phyloP scores from a whole-genome alignment of 2,113 vertebrate species.

The Gracilinanus agilis region DNA sequence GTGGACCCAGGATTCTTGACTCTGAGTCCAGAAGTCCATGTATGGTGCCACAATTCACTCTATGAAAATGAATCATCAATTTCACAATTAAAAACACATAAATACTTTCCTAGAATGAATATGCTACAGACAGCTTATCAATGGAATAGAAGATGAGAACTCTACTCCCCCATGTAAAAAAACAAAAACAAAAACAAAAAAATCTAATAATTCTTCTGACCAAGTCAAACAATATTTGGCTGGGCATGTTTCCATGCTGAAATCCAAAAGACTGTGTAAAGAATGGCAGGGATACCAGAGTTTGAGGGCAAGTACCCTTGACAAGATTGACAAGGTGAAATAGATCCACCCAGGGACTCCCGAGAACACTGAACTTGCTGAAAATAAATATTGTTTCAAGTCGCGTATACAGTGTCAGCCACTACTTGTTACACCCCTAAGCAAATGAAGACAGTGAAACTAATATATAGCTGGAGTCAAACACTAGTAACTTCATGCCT shows the following conservation, averaged over 20 bases:
- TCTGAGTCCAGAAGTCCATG: background rate
- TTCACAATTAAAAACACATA: background rate
- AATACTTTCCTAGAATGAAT: slow-evolving; percentile 20
- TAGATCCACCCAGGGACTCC: slow-evolving; percentile 2
- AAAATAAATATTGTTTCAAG: slow-evolving; percentile 9
- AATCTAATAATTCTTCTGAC: background rate
- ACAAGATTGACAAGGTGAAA: slow-evolving; percentile 22
- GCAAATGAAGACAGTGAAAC: slow-evolving; percentile 53
- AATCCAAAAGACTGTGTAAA: slow-evolving; percentile 1
- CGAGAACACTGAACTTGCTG: slow-evolving; percentile 18
- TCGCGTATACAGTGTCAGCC: background rate
- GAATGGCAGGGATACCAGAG: background rate
- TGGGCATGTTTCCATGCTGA: slow-evolving; percentile 24
- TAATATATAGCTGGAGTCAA: slow-evolving; percentile 49
- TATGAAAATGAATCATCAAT: background rate
- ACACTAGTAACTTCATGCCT: slow-evolving; percentile 39
- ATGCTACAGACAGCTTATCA: slow-evolving; percentile 52
- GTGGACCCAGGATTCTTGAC: background rate
- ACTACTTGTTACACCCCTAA: slow-evolving; percentile 1
- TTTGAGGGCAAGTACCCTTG: background rate
- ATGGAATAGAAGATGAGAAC: slow-evolving; percentile 42
- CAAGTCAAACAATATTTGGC: slow-evolving; percentile 40
- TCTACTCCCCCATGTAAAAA: background rate
- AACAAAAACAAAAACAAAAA: background rate
- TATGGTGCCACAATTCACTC: background rate